Percentiles rank a stretch among this genome's conserved stretches.
phyloP scores from a whole-genome alignment of 2,888 invertebrate genomes.

The Ptychoptera contaminata region DNA sequence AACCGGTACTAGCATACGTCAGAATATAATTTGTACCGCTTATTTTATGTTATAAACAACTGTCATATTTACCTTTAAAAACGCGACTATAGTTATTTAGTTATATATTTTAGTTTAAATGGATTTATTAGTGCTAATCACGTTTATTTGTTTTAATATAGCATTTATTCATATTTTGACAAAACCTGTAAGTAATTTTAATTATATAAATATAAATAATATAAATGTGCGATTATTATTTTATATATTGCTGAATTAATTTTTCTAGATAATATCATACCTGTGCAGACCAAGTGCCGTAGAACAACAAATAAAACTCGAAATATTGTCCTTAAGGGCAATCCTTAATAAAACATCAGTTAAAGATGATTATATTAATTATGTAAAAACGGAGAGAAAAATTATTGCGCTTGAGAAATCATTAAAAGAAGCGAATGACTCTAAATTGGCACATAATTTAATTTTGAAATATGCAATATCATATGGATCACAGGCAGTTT shows the following conservation, averaged over 20 bases:
- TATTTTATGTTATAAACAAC: no score
- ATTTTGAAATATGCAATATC: slow-evolving; percentile 14
- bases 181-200: slow-evolving; percentile 17
- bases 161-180: slow-evolving; percentile 15
- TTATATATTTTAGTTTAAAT: slow-evolving; percentile 9
- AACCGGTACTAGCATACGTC: no score
- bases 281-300: slow-evolving; percentile 6
- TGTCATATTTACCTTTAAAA: no score
- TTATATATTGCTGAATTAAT: no score
- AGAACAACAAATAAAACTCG: slow-evolving; percentile 5
- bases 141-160: slow-evolving; percentile 15
- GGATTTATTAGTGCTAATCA: slow-evolving; percentile 15
- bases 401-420: slow-evolving; percentile 8
- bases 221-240: no score
- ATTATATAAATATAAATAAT: background rate
- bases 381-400: slow-evolving; percentile 11
- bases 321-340: slow-evolving; percentile 7
- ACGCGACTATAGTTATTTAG: no score
- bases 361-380: slow-evolving; percentile 9
- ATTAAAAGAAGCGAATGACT: background rate
- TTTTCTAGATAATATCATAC: slow-evolving; percentile 9
- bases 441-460: slow-evolving; percentile 2
- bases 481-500: slow-evolving; percentile 27
- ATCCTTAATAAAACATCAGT: slow-evolving; percentile 9
- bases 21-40: no score